Evolutionary conservation across 1,140 invertebrate genomes (phyloP).

Genomic region (Calosoma granatense): DNA sequence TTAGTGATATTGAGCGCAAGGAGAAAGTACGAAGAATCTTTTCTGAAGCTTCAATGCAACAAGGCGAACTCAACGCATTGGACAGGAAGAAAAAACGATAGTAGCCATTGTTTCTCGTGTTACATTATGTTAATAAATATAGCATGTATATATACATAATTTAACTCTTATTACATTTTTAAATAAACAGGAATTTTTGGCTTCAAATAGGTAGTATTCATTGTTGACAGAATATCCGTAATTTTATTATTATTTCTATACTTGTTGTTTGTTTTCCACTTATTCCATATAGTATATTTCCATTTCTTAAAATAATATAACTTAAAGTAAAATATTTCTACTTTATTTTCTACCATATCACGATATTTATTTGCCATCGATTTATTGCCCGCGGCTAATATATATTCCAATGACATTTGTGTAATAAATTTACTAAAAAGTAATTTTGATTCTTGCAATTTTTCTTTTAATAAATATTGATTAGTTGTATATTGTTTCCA

Average conservation of each 20-base stretch:
- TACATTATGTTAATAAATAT: constrained; percentile 19
- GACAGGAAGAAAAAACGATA: constrained; percentile 50
- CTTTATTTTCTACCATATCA: constrained; percentile 2
- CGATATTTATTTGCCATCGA: constrained; percentile 13
- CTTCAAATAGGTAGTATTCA: constrained; percentile 9
- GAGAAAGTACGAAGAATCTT: constrained; percentile 76
- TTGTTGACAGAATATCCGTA: constrained; percentile 9
- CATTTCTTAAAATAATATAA: constrained; percentile 22
- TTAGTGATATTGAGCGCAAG: constrained; percentile 62
- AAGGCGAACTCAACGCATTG: constrained; percentile 69
- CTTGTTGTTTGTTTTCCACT: background rate
- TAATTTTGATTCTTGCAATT: constrained; percentile 16
- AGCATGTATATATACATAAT: constrained; percentile 12
- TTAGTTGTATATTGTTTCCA: constrained; percentile 11
- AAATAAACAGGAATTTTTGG: constrained; percentile 15
- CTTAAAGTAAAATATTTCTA: constrained; percentile 16
- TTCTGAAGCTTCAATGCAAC: constrained; percentile 66
- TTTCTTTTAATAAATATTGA: constrained; percentile 12
- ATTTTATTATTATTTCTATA: constrained; percentile 6
- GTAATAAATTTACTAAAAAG: constrained; percentile 16
- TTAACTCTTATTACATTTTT: constrained; percentile 13
- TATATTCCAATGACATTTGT: constrained; percentile 14
- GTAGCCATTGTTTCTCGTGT: no score
- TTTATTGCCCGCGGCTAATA: constrained; percentile 14
- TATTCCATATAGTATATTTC: constrained; percentile 15